Evolutionary conservation across 2,113 vertebrate genomes (phyloP).

Genomic region (Trematomus loennbergii): DNA sequence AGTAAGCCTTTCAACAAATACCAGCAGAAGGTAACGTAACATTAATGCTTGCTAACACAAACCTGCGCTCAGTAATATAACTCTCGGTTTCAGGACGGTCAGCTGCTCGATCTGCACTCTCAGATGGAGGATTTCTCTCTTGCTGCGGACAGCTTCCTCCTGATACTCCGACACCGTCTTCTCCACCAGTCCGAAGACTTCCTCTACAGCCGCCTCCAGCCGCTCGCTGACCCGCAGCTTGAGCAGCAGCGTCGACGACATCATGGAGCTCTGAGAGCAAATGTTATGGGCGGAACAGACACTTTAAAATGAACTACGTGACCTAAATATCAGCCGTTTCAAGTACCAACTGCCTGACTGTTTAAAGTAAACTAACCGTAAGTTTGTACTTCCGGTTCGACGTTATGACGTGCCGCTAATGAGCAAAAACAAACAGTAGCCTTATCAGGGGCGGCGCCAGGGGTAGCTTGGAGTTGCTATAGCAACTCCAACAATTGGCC

Average conservation of each 20-base stretch:
- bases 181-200: conserved; percentile 27
- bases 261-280: not conserved
- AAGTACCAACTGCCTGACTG: not conserved
- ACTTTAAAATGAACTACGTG: not conserved
- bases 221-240: conserved; percentile 16
- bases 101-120: conserved; percentile 17
- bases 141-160: conserved; percentile 4
- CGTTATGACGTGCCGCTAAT: not conserved
- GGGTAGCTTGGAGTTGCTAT: too few species aligned
- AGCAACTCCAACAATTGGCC: too few species aligned
- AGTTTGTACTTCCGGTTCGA: not conserved
- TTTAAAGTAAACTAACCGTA: not conserved
- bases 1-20: too few species aligned
- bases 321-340: not conserved
- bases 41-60: not conserved
- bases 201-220: not conserved
- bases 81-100: not conserved
- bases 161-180: conserved; percentile 24
- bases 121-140: conserved; percentile 13
- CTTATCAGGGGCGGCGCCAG: too few species aligned
- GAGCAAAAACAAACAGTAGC: too few species aligned
- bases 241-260: conserved; percentile 10
- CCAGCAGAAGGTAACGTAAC: too few species aligned
- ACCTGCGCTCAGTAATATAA: not conserved
- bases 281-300: not conserved